phyloP scores from a whole-genome alignment of 2,113 vertebrate species.

The Eulemur rufifrons region DNA sequence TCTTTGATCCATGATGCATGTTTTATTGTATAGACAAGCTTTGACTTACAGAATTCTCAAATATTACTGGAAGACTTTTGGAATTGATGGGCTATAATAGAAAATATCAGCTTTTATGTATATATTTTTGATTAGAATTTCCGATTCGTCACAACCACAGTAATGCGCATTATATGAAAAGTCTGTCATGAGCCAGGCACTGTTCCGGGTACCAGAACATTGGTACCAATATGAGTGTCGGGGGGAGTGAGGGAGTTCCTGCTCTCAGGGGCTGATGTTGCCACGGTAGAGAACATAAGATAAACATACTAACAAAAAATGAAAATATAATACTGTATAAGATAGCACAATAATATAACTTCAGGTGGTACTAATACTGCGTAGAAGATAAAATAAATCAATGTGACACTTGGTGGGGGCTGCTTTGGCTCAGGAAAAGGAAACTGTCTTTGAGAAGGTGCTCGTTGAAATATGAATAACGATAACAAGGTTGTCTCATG shows the following conservation, averaged over 20 bases:
- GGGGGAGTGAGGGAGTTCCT: neutral
- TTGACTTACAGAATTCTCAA: neutral
- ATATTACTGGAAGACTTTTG: neutral
- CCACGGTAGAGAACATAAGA: neutral
- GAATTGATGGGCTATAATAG: neutral
- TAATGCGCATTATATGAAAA: neutral
- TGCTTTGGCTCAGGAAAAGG: neutral
- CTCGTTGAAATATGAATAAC: neutral
- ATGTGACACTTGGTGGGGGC: neutral
- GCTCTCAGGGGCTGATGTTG: neutral
- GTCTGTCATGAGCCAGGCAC: neutral
- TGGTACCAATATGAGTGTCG: neutral
- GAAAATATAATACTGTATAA: neutral
- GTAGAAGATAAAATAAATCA: neutral
- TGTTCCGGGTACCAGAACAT: neutral
- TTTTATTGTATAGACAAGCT: constrained; percentile 17
- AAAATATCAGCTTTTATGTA: neutral
- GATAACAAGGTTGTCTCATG: neutral
- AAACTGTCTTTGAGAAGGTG: neutral
- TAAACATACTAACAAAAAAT: neutral
- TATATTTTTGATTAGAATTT: neutral
- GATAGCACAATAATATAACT: accelerated
- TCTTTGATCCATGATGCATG: neutral
- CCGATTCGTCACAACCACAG: neutral
- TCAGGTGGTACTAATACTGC: too few species aligned